Evolutionary conservation across 1,140 invertebrate species (phyloP).

Genomic region (Drosophila obscura): DNA sequence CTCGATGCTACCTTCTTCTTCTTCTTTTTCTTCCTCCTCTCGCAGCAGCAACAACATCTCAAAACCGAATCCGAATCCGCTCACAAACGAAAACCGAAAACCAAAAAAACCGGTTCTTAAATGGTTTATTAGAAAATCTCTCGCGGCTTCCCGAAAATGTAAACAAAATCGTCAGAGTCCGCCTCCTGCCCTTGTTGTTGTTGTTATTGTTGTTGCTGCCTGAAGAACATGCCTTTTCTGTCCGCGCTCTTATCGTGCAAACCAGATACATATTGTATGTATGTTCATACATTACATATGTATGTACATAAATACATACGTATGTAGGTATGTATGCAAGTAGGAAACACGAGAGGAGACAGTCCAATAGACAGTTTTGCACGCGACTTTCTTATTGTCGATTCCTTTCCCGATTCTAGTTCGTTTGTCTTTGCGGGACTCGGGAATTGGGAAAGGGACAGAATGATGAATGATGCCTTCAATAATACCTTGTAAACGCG

Average conservation of each 20-base stretch:
- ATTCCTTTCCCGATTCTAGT: no score
- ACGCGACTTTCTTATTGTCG: slow-evolving; percentile 78
- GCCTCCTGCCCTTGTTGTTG: slow-evolving; percentile 24
- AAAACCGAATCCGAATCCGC: slow-evolving; percentile 60
- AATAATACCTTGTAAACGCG: not conserved
- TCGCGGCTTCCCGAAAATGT: slow-evolving; percentile 66
- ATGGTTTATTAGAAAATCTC: slow-evolving; percentile 82
- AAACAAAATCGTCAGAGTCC: slow-evolving; percentile 71
- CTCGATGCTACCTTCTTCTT: slow-evolving; percentile 43
- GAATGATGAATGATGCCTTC: slow-evolving; percentile 33
- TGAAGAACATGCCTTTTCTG: slow-evolving; percentile 25
- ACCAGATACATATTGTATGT: slow-evolving; percentile 52
- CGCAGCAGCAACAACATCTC: slow-evolving; percentile 38
- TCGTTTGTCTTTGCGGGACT: no score
- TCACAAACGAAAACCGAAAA: slow-evolving; percentile 69
- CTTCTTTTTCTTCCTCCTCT: slow-evolving; percentile 52
- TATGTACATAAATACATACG: not conserved
- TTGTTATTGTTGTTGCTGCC: slow-evolving; percentile 16
- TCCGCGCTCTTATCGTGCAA: slow-evolving; percentile 64
- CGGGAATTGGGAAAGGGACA: not conserved
- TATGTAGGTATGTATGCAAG: not conserved
- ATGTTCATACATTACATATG: not conserved
- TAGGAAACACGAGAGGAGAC: slow-evolving; percentile 50
- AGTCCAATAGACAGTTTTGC: slow-evolving; percentile 59
- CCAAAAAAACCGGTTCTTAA: slow-evolving; percentile 58